Evolutionary conservation across 2,113 vertebrate genomes (phyloP), one percentile per base, ranked within the genome.

Genomic region (Meles meles): DNA sequence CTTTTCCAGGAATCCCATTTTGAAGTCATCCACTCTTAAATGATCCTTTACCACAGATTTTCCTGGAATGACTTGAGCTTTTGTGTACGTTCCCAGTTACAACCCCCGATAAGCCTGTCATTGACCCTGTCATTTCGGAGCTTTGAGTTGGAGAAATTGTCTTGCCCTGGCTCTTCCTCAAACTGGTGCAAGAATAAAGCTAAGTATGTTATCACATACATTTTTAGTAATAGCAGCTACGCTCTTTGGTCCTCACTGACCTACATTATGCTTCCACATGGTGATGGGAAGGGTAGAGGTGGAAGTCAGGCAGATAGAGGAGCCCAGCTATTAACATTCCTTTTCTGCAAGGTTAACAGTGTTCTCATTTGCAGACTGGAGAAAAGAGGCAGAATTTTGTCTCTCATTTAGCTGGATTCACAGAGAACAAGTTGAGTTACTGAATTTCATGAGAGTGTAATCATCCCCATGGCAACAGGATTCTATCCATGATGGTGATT

Each of bases 381-480:
- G 80, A 59, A 52, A 85, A 93, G 49, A 96, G 57, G 42, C 37
- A 84, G 61, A 76, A 77, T 88, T 81, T 77, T 93, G 80, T 39
- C 88, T 92, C 80, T 94, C 27, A 83, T 82, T 96, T 76, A 89
- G 63, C 21, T 80, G 77, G 71, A 92, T 90, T 93, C 80, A 90
- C 63, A 63, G 42, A 44, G 65, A 90, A 80, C 67, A 80, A 57
- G 74, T 77, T 95, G 49, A 47, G 55, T 85, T 88, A 59, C 47
- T 90, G 63, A 61, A 85, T 97, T 90, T 90, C 29, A 9, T 61
- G 76, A 96, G 71, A 90, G 42, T 23, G 23, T 92, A 57, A 83
- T 84, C 65, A 23, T 97, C 57, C 34, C 95, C 95, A 98, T 97
- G 85, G 97, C 55, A 97, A 96, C 96, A 2, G 23, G 42, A 85